Conservation (phyloP, 2,797 vertebrate genomes). For the Sebastes cheni region DNA sequence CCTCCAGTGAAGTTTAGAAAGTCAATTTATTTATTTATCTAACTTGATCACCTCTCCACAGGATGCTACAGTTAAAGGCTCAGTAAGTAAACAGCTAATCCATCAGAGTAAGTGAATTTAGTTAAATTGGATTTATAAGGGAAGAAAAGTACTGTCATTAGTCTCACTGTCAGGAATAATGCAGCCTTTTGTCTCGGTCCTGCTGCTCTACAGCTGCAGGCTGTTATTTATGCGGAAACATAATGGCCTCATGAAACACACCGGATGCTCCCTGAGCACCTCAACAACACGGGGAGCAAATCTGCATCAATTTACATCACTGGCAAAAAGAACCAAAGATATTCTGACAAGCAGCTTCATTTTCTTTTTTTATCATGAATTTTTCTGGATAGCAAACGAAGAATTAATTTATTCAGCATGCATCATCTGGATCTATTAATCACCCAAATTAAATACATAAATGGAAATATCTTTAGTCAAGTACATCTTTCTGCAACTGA, state of each 20-base stretch:
- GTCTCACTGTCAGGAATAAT: slow-evolving; percentile 40
- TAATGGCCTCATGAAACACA: slow-evolving; percentile 42
- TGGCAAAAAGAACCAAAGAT: not conserved
- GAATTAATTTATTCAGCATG: not conserved
- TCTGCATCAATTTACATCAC: slow-evolving; percentile 47
- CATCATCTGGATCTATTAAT: not conserved
- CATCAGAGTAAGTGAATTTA: slow-evolving; percentile 26
- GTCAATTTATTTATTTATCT: slow-evolving; percentile 17
- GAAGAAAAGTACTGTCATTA: slow-evolving; percentile 37
- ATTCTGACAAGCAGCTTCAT: not conserved
- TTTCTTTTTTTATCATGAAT: not conserved
- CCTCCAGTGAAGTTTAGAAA: not conserved
- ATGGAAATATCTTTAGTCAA: not conserved
- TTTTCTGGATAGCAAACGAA: not conserved
- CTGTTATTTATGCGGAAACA: slow-evolving; percentile 43
- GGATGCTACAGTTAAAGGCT: slow-evolving; percentile 1
- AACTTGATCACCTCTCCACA: not conserved
- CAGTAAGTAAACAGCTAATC: slow-evolving; percentile 29
- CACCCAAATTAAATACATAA: not conserved
- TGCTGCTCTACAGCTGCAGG: slow-evolving; percentile 50
- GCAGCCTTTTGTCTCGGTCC: slow-evolving; percentile 24
- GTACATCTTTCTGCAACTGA: not conserved
- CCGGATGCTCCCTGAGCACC: slow-evolving; percentile 13
- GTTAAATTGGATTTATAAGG: slow-evolving; percentile 24
- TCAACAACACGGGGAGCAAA: slow-evolving; percentile 19